Conservation (phyloP, 2,888 invertebrate species). For the Orthosia gracilis region DNA sequence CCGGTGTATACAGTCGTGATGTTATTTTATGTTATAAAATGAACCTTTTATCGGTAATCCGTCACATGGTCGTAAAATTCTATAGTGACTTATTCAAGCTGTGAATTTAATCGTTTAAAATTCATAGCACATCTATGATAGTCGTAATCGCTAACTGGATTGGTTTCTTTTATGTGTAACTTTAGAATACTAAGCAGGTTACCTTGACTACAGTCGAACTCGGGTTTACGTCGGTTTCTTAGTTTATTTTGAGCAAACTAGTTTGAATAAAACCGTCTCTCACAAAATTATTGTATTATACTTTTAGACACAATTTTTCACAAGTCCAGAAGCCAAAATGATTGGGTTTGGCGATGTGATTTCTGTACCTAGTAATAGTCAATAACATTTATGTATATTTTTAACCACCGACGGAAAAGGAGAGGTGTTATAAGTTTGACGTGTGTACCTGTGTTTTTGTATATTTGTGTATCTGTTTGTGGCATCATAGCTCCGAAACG, state of each 20-base stretch:
- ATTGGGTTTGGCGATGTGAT: no score
- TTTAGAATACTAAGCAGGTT: conserved; percentile 40
- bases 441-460: no score
- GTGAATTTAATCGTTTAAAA: conserved; percentile 24
- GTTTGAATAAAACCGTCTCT: conserved; percentile 11
- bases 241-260: conserved; percentile 12
- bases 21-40: background rate
- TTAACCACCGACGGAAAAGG: no score
- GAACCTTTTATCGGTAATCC: conserved; percentile 11
- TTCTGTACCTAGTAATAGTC: no score
- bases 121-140: conserved; percentile 29
- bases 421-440: no score
- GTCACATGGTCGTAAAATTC: background rate
- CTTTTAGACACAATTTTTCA: no score
- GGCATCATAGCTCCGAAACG: no score
- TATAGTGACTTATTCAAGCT: conserved; percentile 32
- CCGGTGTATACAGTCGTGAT: background rate
- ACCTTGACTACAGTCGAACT: background rate
- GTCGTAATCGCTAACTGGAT: conserved; percentile 34
- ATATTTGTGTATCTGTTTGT: no score
- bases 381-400: no score
- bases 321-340: no score
- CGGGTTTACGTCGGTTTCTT: background rate
- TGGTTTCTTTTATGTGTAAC: conserved; percentile 37
- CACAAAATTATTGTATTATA: no score